Evolutionary conservation across 2,113 vertebrate species (phyloP), one percentile per base, ranked within the genome.

Genomic region (Triplophysa tibetana): DNA sequence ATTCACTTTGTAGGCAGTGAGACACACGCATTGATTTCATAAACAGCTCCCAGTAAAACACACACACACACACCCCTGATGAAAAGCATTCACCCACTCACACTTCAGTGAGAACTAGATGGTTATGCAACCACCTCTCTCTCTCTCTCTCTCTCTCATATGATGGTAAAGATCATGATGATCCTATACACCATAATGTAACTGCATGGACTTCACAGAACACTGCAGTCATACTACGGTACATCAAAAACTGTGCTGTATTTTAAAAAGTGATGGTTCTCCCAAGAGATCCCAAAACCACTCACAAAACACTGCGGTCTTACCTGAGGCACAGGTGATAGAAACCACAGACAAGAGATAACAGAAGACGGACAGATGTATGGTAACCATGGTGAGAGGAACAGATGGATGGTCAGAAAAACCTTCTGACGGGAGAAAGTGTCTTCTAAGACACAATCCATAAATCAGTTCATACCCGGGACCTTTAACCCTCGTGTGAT

Each of bases 301-400:
- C 3, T 29, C 3, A 29, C 4, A 0, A 4, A 3, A 29, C 29
- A 29, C 29, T 29, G 29, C 29, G 29, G 29, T 12, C 17, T 33
- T 56, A 72, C 70, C 61, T 75, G 73, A 33, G 17, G 23, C 73
- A n/a, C 21, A 75, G 23, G 60, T 75, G 13, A 64, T 0, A 43
- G 43, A 23, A 29, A 9, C 17, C 50, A 70, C 14, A 13, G 6
- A 6, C 72, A 75, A 38, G 13, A 64, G 24, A 50, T 1, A n/a
- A 48, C 60, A 29, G 60, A 75, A 1, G 23, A 64, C 10, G 2
- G n/a, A 75, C 23, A 75, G 41, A n/a, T 21, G 16, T 2, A 63
- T 21, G 24, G 4, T 17, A 8, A 50, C 62, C 73, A 75, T 75
- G 60, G 17, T 2, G 41, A 63, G 60, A 64, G 33, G 2, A 19